Percentiles rank a stretch among this genome's conserved stretches.
phyloP scores from a whole-genome alignment of 2,888 invertebrate species.

The Dromius quadrimaculatus region DNA sequence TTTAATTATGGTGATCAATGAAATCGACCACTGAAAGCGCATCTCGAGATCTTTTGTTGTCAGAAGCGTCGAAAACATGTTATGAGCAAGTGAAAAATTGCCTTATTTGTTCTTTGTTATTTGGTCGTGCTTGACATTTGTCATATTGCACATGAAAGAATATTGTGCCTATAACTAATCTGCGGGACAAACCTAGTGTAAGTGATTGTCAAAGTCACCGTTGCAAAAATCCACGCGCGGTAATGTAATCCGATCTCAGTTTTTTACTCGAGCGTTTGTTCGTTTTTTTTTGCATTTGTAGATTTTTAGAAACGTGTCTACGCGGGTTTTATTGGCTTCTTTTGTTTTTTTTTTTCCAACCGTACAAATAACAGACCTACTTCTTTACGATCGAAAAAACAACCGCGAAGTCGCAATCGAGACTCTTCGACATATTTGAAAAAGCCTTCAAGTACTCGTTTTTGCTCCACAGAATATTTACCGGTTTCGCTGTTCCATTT shows the following conservation, averaged over 20 bases:
- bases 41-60: too few species aligned
- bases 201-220: background rate
- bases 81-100: too few species aligned
- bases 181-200: background rate
- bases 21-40: too few species aligned
- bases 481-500: background rate
- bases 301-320: background rate
- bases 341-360: background rate
- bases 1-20: too few species aligned
- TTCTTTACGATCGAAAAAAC: background rate
- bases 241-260: background rate
- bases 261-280: background rate
- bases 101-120: too few species aligned
- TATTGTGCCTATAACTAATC: background rate
- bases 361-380: background rate
- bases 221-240: background rate
- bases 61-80: too few species aligned
- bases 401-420: background rate
- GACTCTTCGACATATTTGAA: background rate
- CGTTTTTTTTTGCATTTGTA: background rate
- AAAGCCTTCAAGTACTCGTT: background rate
- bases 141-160: background rate
- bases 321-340: background rate
- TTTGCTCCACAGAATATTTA: background rate
- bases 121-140: background rate